Evolutionary conservation across 2,888 invertebrate genomes (phyloP), one percentile per base, ranked within the genome.

Genomic region (Caenorhabditis macrosperma): DNA sequence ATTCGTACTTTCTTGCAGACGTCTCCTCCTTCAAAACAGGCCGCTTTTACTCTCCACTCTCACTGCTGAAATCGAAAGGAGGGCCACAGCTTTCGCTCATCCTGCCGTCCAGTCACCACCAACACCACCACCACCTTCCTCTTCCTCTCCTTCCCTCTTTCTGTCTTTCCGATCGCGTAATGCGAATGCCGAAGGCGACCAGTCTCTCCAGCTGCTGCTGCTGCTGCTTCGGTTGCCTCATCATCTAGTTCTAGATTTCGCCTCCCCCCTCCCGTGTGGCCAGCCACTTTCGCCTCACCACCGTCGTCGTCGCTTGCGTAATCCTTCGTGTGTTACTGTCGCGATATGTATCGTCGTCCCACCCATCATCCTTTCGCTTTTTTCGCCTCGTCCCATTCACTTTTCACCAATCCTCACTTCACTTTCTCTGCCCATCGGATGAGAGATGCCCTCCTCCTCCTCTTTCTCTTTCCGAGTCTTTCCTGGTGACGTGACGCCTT

Each of bases 381-480:
- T 68, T 59, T 48, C 76, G 54, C 52, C 63, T 60, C 57, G 24
- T 33, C 67, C 63, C 64, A 75, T 75, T 66, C 64, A 75, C 74
- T 66, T 66, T 75, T 64, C 74, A 28, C 66, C 74, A 75, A 75
- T 75, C 66, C 74, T 75, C 66, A 75, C 66, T 66, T 66, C 66
- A 75, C 66, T 75, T 66, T 75, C 66, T 75, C 66, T 66, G 66
- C 74, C 74, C 74, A 75, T 75, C 59, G 72, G 72, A 72, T 72
- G 71, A 68, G 68, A 52, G n/a, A n/a, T n/a, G n/a, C n/a, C n/a
- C n/a, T n/a, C n/a, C n/a, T n/a, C n/a, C n/a, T n/a, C n/a, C n/a
- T n/a, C n/a, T n/a, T n/a, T n/a, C n/a, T n/a, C n/a, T n/a, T 61
- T 60, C 38, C 30, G 71, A 72, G 48, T 63, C 55, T 72, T 72